Conservation (phyloP, 2,113 vertebrate species). For the Oceanites oceanicus region DNA sequence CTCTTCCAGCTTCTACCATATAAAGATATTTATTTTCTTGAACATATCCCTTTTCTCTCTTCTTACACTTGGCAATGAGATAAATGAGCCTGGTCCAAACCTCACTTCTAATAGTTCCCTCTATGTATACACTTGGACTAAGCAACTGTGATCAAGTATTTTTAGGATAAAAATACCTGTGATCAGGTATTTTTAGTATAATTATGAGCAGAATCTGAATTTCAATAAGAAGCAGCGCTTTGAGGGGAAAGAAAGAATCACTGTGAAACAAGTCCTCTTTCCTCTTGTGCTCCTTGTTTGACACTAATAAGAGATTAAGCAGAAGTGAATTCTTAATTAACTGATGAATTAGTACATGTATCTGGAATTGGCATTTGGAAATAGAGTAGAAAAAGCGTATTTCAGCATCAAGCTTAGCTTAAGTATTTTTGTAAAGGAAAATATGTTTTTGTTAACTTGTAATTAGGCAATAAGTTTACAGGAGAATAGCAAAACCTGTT, state of each 20-base stretch:
- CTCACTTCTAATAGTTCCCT: background rate
- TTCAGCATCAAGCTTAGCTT: background rate
- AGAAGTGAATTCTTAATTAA: constrained; percentile 40
- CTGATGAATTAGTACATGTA: constrained; percentile 24
- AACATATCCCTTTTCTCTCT: background rate
- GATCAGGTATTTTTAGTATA: background rate
- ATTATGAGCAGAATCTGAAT: background rate
- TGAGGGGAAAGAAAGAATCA: background rate
- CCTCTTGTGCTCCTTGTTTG: background rate
- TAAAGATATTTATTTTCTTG: background rate
- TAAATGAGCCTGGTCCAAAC: background rate
- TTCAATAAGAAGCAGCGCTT: background rate
- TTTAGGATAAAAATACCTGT: no score
- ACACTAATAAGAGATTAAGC: background rate
- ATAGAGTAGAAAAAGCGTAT: background rate
- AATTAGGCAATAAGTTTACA: background rate
- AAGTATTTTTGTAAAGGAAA: background rate
- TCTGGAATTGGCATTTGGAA: background rate
- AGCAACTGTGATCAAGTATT: background rate
- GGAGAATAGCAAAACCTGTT: background rate
- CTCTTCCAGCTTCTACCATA: background rate
- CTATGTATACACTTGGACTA: background rate
- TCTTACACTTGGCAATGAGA: background rate
- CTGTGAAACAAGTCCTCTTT: background rate
- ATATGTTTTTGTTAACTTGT: background rate